These are phyloP conservation scores for Phenganax subtilis DNA, from an alignment of 92 coral and sea anemone genomes.

Conservation along the genomic window DNA sequence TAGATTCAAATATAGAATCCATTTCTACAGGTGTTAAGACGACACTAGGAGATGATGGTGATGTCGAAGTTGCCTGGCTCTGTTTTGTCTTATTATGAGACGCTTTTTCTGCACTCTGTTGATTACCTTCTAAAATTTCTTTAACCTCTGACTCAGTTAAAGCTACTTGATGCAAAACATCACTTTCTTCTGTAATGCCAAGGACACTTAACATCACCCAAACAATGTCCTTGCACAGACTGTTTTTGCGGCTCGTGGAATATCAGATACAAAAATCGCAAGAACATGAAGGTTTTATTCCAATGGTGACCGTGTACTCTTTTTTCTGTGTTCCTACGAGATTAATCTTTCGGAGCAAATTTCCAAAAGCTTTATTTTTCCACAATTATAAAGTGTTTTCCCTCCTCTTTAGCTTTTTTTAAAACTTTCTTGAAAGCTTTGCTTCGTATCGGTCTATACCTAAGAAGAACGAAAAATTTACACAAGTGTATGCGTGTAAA, in stretches of 20 bases:
- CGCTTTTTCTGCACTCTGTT: neutral
- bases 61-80: neutral
- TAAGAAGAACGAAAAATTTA: too few relatives aligned
- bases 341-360: neutral
- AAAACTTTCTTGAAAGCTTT: too few relatives aligned
- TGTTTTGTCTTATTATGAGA: neutral
- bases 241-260: neutral
- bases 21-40: neutral
- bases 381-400: neutral
- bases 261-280: neutral
- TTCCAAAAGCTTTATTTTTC: neutral
- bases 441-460: too few relatives aligned
- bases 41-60: neutral
- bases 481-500: too few relatives aligned
- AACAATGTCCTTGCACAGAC: neutral
- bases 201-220: too few relatives aligned
- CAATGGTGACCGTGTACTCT: neutral
- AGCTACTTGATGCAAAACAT: too few relatives aligned
- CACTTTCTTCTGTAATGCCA: too few relatives aligned
- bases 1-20: neutral
- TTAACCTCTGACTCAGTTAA: neutral
- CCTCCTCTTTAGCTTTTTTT: neutral
- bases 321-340: neutral
- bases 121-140: neutral
- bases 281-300: slow-evolving; percentile 8